Evolutionary conservation across 2,113 vertebrate genomes (phyloP).

Genomic region (Phaethon lepturus): DNA sequence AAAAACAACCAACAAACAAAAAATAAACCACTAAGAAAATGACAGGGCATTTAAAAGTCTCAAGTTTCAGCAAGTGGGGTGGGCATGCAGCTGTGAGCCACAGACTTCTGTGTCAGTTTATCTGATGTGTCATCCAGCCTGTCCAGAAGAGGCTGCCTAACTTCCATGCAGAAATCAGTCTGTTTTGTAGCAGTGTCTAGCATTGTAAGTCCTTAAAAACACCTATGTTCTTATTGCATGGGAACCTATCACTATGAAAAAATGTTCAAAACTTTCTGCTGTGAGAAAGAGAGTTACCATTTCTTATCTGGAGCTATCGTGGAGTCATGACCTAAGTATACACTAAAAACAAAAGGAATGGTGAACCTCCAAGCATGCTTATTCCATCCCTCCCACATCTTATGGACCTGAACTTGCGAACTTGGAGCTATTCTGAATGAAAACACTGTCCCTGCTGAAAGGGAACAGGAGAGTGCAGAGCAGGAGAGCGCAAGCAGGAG

Average conservation of each 20-base stretch:
- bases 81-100: not conserved
- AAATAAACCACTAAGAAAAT: not conserved
- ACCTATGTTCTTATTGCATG: not conserved
- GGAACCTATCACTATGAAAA: not conserved
- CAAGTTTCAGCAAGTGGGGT: not conserved
- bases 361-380: not conserved
- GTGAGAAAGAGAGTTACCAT: not conserved
- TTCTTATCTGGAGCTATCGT: not conserved
- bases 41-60: not conserved
- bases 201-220: not conserved
- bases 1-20: accelerated
- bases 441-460: not conserved
- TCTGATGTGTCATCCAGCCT: not conserved
- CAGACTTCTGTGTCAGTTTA: not conserved
- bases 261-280: not conserved
- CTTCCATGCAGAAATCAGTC: not conserved
- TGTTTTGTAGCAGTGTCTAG: not conserved
- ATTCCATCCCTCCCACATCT: not conserved
- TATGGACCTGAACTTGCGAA: not conserved
- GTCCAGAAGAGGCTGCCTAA: not conserved
- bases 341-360: not conserved
- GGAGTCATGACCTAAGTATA: not conserved
- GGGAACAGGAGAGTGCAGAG: not conserved
- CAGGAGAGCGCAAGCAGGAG: not conserved
- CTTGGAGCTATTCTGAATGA: not conserved